Evolutionary conservation across 2,888 invertebrate genomes (phyloP), one percentile per base, ranked within the genome.

Genomic region (Lasioglossum oenotherae): DNA sequence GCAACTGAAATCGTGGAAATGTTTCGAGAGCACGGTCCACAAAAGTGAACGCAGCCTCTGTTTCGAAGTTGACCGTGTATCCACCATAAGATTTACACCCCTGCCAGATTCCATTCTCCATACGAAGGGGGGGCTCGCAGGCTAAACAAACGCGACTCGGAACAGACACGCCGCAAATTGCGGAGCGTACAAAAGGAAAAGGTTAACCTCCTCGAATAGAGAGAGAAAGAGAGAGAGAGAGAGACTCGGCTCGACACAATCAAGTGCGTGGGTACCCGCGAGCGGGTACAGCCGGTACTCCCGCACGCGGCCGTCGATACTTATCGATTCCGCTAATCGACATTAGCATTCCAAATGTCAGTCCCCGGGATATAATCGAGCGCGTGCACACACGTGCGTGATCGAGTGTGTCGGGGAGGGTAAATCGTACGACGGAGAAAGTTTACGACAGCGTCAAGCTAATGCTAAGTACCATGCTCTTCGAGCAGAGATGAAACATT

Each of bases 261-360:
- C 86, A 80, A 85, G 78, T 85, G 88, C 88, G 88, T 88, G 85
- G 81, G 81, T 88, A 84, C 57, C 23, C 67, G 27, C 31, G 31
- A 31, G 31, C 31, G 67, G 69, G 69, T 76, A 53, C 71, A 67
- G 35, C 64, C 84, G 38, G 44, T 57, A 71, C 82, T 78, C 74
- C 75, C 82, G 71, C 85, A 74, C 84, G 71, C 77, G 64, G 67
- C 31, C 73, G 16, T 46, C 80, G 92, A 91, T 89, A 84, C 46
- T 76, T 90, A 91, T 92, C 91, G 90, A 90, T 84, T 85, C 86
- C 74, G 83, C 82, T 89, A 91, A 92, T 91, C 92, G 92, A 86
- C 88, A 91, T 91, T 90, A 92, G 90, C 92, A 92, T 92, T 88
- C 90, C 84, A 92, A 92, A 92, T 92, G 92, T 92, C 92, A 91